Evolutionary conservation across 2,113 vertebrate genomes (phyloP), one percentile per base, ranked within the genome.

Genomic region (Gulo gulo): DNA sequence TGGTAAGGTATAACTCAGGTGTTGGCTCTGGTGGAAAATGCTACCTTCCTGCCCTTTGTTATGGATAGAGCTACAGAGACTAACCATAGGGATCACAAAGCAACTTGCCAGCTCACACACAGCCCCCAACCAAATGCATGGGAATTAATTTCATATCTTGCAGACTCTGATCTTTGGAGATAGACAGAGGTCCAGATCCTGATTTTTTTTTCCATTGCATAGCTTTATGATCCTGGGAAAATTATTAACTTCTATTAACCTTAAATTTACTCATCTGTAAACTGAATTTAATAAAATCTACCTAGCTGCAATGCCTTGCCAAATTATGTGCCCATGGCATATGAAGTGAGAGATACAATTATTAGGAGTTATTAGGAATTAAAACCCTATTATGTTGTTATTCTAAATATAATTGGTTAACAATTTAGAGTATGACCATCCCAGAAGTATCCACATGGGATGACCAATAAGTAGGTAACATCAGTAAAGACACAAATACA

Each of bases 211-310:
- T 71, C 82, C 86, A 78, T 83, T 42, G 39, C 7, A 74, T 67
- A 79, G 4, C 6, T 87, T 95, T 67, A n/a, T 88, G 16, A 82
- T 83, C n/a, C 34, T 88, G 7, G 31, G 36, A 4, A 93, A 82
- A 85, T 86, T n/a, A 74, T 61, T 96, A 94, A 91, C 1, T 55
- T 79, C 14, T 69, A 15, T 63, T 88, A 63, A 96, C 23, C 50
- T 91, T 79, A 84, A 93, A 91, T 92, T 65, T 59, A 86, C 14
- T 94, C 81, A 18, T 93, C 39, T 95, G 10, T 67, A 89, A 96
- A 65, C 5, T 39, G 8, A 4, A 91, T 83, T 57, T 93, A 21
- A 76, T 65, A 78, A 92, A 50, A 9, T 84, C 80, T 73, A 94
- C 36, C 16, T 83, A 42, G 29, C 13, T 86, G 24, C 83, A 14